Evolutionary conservation across 2,888 invertebrate species (phyloP).

Genomic region (Hanleya hanleyi): DNA sequence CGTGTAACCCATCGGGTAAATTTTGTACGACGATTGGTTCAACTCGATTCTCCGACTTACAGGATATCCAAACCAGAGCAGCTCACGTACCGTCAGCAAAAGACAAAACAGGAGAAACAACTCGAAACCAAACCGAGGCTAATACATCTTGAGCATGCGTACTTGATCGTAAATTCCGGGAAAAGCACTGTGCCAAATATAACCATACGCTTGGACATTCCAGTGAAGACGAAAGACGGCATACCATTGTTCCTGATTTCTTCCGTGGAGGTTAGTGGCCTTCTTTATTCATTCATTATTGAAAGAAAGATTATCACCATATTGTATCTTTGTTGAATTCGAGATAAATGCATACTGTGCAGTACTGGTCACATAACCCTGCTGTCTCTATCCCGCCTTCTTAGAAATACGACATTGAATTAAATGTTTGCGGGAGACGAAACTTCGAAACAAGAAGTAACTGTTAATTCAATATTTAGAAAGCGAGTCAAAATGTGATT

Average conservation of each 20-base stretch:
- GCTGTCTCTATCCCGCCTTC: no score
- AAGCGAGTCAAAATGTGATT: no score
- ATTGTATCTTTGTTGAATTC: neutral
- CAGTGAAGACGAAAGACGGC: neutral
- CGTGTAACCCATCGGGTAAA: no score
- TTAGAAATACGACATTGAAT: no score
- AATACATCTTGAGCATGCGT: neutral
- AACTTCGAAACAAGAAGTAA: no score
- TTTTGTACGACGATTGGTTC: no score
- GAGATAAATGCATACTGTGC: neutral
- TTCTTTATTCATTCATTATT: neutral
- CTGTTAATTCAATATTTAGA: no score
- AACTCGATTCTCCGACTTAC: no score
- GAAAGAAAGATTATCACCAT: no score
- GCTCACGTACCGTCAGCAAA: neutral
- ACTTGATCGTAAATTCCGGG: neutral
- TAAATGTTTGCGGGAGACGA: no score
- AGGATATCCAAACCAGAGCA: neutral
- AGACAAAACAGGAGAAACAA: neutral
- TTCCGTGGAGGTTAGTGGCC: neutral
- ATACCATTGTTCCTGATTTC: neutral
- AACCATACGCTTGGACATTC: neutral
- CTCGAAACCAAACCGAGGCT: neutral
- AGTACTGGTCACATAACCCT: no score
- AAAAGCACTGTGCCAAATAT: neutral